Evolutionary conservation across 1,140 invertebrate species (phyloP).

Genomic region (Rhyzopertha dominica): DNA sequence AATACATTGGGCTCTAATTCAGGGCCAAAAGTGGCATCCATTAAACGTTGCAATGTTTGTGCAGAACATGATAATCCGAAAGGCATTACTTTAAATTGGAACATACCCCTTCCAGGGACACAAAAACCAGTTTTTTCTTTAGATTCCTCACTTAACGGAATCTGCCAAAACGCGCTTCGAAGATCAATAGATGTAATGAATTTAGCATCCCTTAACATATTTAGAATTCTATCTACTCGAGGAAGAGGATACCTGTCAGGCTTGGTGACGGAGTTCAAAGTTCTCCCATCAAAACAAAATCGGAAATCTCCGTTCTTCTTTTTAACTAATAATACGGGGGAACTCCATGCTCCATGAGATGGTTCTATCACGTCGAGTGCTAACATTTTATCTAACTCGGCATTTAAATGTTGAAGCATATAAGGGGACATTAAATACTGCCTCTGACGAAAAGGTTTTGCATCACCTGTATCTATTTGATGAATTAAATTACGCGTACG

Average conservation of each 20-base stretch:
- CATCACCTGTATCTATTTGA: too few species aligned
- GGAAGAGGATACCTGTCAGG: slow-evolving; percentile 37
- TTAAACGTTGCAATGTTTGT: slow-evolving; percentile 42
- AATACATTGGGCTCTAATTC: slow-evolving; percentile 33
- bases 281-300: slow-evolving; percentile 41
- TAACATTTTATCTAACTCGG: too few species aligned
- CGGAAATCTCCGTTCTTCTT: slow-evolving; percentile 23
- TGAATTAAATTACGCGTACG: too few species aligned
- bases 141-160: slow-evolving; percentile 26
- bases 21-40: slow-evolving; percentile 40
- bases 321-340: slow-evolving; percentile 22
- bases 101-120: slow-evolving; percentile 38
- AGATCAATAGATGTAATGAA: slow-evolving; percentile 40
- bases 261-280: slow-evolving; percentile 40
- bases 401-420: too few species aligned
- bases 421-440: too few species aligned
- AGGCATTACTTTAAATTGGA: slow-evolving; percentile 40
- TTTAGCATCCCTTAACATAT: slow-evolving; percentile 29
- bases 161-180: slow-evolving; percentile 40
- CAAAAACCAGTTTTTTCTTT: slow-evolving; percentile 43
- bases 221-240: slow-evolving; percentile 31
- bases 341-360: too few species aligned
- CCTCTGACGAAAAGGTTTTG: too few species aligned
- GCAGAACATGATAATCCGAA: slow-evolving; percentile 42
- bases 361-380: too few species aligned